Base-by-base conservation (phyloP, 2,113 vertebrate genomes). In the Ceyx margarethae region DNA sequence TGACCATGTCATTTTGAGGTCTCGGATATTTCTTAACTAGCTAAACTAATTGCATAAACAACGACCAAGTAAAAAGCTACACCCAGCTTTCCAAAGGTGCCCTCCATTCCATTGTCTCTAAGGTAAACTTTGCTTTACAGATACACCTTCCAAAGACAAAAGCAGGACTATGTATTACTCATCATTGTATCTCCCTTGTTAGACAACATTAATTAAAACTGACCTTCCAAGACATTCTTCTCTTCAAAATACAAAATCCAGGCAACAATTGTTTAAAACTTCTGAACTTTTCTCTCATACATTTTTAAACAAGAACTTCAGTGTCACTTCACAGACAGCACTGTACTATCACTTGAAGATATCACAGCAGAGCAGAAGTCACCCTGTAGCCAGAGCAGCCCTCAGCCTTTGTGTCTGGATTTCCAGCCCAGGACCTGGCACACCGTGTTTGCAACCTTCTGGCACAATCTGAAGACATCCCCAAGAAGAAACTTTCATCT, bases 101-200 rank as follows among this genome's bases (percentile, higher is more conserved):
- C 45, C 53, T 81, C 42, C 2, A 68, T 69, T 58, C 57, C 46
- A 58, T 19, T 60, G 25, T 75, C 57, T 87, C 45, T 26, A 40
- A 79, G 25, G 43, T 61, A 81, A 81, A 87, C 26, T 48, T 66
- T 88, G 48, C 74, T 91, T 93, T 88, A 83, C 16, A 92, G 60
- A 60, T 72, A 33, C 6, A 67, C 26, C 58, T 94, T 83, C 67
- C n/a, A 46, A 68, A 89, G 62, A 91, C 57, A 91, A 91, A 93
- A 93, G 62, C 46, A 75, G n/a, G n/a, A 78, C 19, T 56, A 46
- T 65, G 2, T 57, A 60, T 93, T 85, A 88, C 88, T 90, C n/a
- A 88, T 76, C n/a, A 51, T 14, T 66, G 33, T 6, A 33, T 68
- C 81, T 73, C 81, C 50, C 54, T 81, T 83, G 46, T 65, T 62